Evolutionary conservation across 2,888 invertebrate species (phyloP).

Genomic region (Smittia aterrima): DNA sequence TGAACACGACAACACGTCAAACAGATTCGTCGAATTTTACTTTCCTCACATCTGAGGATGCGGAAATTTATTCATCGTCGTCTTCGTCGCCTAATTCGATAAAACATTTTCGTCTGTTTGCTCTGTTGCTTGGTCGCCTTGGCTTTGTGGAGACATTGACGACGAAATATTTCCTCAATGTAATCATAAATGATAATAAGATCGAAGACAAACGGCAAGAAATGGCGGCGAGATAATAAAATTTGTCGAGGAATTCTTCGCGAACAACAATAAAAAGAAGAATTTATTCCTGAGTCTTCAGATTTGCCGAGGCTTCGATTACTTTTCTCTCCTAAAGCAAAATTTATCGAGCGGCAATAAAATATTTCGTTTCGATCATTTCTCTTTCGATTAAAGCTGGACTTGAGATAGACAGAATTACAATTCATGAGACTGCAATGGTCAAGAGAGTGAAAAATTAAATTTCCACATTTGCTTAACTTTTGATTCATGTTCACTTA

Average conservation of each 20-base stretch:
- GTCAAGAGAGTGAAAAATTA: too few species aligned
- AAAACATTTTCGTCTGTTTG: background rate
- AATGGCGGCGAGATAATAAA: conserved; percentile 8
- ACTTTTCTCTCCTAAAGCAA: background rate
- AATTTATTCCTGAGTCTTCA: background rate
- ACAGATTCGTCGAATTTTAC: background rate
- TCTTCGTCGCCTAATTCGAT: background rate
- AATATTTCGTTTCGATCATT: background rate
- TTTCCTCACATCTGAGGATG: background rate
- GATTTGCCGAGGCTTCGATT: background rate
- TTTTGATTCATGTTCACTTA: too few species aligned
- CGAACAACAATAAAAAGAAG: background rate
- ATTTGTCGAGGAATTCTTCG: background rate
- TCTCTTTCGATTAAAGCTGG: background rate
- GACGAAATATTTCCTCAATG: background rate
- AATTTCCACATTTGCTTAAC: too few species aligned
- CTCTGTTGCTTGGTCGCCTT: background rate
- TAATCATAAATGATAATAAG: conserved; percentile 8
- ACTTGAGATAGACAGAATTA: background rate
- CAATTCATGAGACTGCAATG: too few species aligned
- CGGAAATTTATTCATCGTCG: background rate
- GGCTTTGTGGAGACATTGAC: background rate
- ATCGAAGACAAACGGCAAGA: background rate
- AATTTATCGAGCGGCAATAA: background rate
- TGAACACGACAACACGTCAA: background rate